Evolutionary conservation across 2,888 invertebrate species (phyloP), one percentile per base, ranked within the genome.

Genomic region (Harpalus rufipes): DNA sequence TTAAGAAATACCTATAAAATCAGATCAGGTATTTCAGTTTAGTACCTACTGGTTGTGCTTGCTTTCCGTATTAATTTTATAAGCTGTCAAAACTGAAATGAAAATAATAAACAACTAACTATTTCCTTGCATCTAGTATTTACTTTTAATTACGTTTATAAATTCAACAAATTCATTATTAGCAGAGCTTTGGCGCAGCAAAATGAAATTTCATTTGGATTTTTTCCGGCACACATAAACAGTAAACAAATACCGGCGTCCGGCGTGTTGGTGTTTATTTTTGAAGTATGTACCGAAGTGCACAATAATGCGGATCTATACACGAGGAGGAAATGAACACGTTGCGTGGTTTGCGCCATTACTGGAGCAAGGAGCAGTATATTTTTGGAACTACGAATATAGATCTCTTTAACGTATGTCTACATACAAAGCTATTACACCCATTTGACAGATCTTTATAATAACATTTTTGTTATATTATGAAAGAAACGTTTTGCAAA

Each of bases 351-450:
- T 32, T 68, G 74, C 25, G 8, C 51, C 16, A 18, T 12, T 51
- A 56, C 78, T 78, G 58, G 25, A 78, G 78, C 78, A 78, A 58
- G 32, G 51, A 81, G 21, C 44, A 68, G 68, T 65, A 68, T 81
- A 81, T 81, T 81, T 81, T 81, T 81, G 56, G 81, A 81, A 56
- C 68, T 44, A 81, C 81, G 51, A 81, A 68, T 65, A 25, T 81
- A 81, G 81, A 81, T 44, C 25, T 78, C 78, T 41, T 78, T 78
- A 78, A 12, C 78, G 18, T n/a, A 56, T 58, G 56, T 58, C 78
- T 78, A 78, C 25, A 78, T 78, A 78, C n/a, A 78, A 78, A 21
- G 32, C 56, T 56, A n/a, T 12, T 32, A 25, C n/a, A 41, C 58
- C 16, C 59, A 61, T 81, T 81, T 81, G 81, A 65, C 81, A 81